Evolutionary conservation across 1,140 invertebrate species (phyloP), one percentile per base, ranked within the genome.

Genomic region (Homalodisca vitripennis): DNA sequence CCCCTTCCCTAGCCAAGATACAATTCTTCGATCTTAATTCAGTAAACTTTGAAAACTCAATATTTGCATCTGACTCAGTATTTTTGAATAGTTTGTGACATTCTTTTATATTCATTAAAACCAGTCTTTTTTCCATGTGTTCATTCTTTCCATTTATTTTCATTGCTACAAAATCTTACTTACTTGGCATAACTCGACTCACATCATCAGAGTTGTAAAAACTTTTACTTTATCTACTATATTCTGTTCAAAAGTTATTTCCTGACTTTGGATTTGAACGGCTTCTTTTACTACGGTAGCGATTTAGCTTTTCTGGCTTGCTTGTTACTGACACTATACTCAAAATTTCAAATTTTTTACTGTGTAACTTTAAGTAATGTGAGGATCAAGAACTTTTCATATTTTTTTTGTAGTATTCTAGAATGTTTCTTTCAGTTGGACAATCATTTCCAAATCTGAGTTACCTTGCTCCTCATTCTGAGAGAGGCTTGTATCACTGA

Each of bases 31-130:
- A 67, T 63, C 68, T 67, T 17, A 73, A 27, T 31, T 72, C 71
- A 48, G 66, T 48, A 63, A 73, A 73, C 68, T 72, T 73, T n/a
- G 71, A 71, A 41, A 71, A 73, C n/a, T 62, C 51, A 24, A 73
- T 65, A 32, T 65, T 24, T 10, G 32, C 3, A 24, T 47, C 31
- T 47, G 60, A 31, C 41, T 68, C 26, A 55, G 51, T 32, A 34
- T 27, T 47, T 60, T 57, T 72, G 34, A 70, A 70, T 27, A 60
- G 55, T 60, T 12, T 64, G n/a, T n/a, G 68, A 30, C 71, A 51
- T 67, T 73, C 68, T 69, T 73, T 71, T 30, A 73, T 71, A 70
- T 74, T 73, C n/a, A 53, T 66, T 13, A 74, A 60, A 46, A 73
- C 68, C n/a, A 74, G 57, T 65, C 48, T 30, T 62, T 72, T 74